phyloP scores from a whole-genome alignment of 2,888 invertebrate genomes.

The Conomelus anceps region DNA sequence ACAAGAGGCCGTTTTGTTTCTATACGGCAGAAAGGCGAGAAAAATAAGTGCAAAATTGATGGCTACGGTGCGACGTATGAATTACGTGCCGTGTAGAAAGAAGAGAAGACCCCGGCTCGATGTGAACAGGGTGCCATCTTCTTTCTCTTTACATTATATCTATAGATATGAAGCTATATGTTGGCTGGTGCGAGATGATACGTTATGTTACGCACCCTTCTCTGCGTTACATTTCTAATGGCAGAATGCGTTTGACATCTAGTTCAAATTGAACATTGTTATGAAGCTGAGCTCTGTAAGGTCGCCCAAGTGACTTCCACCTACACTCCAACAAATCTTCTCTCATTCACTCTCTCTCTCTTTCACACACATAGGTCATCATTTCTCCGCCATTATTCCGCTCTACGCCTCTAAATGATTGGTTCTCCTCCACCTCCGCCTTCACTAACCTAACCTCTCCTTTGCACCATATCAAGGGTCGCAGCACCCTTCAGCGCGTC shows the following conservation, averaged over 20 bases:
- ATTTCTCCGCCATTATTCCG: not conserved
- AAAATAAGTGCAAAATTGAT: not conserved
- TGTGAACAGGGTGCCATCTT: not conserved
- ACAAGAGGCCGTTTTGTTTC: not conserved
- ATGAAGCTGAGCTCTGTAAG: not conserved
- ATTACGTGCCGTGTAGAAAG: not conserved
- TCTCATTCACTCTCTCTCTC: not conserved
- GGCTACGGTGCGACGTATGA: not conserved
- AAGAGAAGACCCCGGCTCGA: not conserved
- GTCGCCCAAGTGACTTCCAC: not conserved
- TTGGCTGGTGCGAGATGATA: not conserved
- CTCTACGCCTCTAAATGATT: not conserved
- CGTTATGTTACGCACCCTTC: not conserved
- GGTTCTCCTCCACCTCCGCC: not conserved
- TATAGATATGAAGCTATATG: not conserved
- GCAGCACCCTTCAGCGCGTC: not conserved
- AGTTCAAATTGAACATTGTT: constrained; percentile 1
- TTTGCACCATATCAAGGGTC: too few relatives aligned
- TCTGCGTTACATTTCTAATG: not conserved
- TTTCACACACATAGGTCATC: not conserved
- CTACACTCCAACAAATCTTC: not conserved
- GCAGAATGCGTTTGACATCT: constrained; percentile 1
- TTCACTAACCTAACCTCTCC: not conserved
- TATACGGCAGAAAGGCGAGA: not conserved
- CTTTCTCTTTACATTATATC: not conserved